A percentile compares a stretch with the other conserved stretches of the same genome.
Conservation (phyloP, 2,113 vertebrate genomes). For the Calypte anna region DNA sequence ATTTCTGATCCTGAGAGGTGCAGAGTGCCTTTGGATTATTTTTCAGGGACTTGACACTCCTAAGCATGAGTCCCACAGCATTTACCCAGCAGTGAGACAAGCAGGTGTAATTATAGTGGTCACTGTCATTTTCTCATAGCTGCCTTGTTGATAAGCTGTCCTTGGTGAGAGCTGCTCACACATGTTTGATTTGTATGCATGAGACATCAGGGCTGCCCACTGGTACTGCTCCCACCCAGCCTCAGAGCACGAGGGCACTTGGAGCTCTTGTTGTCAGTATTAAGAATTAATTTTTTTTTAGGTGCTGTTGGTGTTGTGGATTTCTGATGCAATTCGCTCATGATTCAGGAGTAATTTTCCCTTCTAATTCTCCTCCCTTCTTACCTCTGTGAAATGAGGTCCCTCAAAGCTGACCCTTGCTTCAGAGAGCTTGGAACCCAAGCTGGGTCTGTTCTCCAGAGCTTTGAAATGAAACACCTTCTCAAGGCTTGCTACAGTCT, state of each 20-base stretch:
- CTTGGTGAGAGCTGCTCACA: neutral
- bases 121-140: neutral
- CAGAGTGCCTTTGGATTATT: neutral
- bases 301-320: neutral
- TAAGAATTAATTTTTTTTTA: neutral
- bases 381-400: neutral
- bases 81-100: neutral
- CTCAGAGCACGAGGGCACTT: neutral
- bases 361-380: neutral
- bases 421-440: neutral
- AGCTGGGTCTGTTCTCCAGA: neutral
- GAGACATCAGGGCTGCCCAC: neutral
- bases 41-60: constrained; percentile 3
- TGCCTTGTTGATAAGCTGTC: constrained; percentile 16
- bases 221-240: neutral
- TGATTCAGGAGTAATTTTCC: neutral
- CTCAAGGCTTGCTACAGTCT: neutral
- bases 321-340: neutral
- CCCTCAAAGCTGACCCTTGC: neutral
- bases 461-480: neutral
- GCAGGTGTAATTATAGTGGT: constrained; percentile 3
- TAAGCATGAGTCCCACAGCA: neutral
- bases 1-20: neutral
- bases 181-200: accelerated
- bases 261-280: neutral